These are phyloP conservation scores for Lycodopsis pacificus DNA, from an alignment of 2,797 vertebrate genomes.

Conservation along the genomic window DNA sequence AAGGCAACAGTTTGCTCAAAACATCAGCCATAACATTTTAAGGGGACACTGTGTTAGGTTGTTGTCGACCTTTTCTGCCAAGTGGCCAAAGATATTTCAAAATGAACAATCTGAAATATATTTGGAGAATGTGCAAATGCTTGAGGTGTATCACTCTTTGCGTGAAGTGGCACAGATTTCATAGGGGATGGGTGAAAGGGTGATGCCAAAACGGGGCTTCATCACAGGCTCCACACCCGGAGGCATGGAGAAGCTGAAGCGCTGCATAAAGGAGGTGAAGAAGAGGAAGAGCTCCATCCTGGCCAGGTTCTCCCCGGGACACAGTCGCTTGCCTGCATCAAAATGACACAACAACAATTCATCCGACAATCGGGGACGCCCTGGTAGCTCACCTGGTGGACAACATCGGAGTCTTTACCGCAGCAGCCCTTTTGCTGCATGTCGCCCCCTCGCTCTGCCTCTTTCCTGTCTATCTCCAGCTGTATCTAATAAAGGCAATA, in stretches of 20 bases:
- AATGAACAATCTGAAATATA: not conserved
- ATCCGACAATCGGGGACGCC: not conserved
- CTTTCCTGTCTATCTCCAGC: not conserved
- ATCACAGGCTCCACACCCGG: not conserved
- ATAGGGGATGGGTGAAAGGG: not conserved
- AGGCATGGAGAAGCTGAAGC: slow-evolving; percentile 34
- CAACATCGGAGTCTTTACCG: no score
- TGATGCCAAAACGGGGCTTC: not conserved
- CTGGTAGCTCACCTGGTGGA: no score
- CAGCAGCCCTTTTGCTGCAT: no score
- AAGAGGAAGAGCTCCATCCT: slow-evolving; percentile 77
- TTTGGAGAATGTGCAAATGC: not conserved
- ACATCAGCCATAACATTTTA: not conserved
- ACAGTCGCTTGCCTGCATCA: slow-evolving; percentile 79
- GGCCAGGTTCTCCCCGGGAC: slow-evolving; percentile 69
- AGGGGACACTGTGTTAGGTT: no score
- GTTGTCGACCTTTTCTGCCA: no score
- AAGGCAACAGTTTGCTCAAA: not conserved
- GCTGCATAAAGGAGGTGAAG: slow-evolving; percentile 70
- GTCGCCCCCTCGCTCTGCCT: no score
- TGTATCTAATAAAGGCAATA: not conserved
- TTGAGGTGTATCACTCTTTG: not conserved
- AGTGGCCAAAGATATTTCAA: not conserved
- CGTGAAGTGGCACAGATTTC: not conserved
- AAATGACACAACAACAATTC: not conserved